These are phyloP conservation scores for Alosa sapidissima DNA, from an alignment of 2,797 vertebrate genomes.

Conservation along the genomic window DNA sequence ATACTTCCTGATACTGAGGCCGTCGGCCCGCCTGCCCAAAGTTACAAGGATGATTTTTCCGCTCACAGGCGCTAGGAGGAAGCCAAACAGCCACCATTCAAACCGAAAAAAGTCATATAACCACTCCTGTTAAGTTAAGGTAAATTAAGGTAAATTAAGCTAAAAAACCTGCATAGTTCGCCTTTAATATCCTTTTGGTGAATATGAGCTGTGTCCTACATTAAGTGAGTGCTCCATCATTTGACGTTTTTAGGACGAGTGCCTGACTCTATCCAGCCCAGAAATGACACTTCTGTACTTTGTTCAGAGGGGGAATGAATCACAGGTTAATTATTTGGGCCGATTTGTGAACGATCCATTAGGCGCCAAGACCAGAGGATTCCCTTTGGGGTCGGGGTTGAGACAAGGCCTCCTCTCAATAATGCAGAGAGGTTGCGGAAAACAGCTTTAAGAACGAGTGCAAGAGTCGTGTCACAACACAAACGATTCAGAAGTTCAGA, in stretches of 20 bases:
- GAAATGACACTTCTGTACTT: neutral
- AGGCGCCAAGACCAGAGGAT: neutral
- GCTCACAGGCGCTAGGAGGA: too few species aligned
- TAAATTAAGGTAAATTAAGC: too few species aligned
- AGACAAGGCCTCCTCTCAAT: neutral
- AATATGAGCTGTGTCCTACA: neutral
- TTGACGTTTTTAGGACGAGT: neutral
- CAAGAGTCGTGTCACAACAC: neutral
- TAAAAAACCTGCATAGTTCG: too few species aligned
- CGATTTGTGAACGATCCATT: neutral
- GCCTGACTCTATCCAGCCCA: neutral
- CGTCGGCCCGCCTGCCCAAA: too few species aligned
- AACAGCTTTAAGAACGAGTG: neutral
- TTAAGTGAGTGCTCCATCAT: neutral
- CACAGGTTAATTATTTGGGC: neutral
- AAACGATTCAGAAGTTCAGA: neutral
- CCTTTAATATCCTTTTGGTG: neutral
- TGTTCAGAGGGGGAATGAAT: neutral
- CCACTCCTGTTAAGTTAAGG: too few species aligned
- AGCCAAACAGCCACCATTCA: too few species aligned
- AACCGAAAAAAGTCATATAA: too few species aligned
- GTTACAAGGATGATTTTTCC: too few species aligned
- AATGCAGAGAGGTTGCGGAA: neutral
- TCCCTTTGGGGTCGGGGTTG: neutral
- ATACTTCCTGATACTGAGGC: too few species aligned